Conservation (phyloP, 2,888 invertebrate species). For the Eurytoma adleriae region DNA sequence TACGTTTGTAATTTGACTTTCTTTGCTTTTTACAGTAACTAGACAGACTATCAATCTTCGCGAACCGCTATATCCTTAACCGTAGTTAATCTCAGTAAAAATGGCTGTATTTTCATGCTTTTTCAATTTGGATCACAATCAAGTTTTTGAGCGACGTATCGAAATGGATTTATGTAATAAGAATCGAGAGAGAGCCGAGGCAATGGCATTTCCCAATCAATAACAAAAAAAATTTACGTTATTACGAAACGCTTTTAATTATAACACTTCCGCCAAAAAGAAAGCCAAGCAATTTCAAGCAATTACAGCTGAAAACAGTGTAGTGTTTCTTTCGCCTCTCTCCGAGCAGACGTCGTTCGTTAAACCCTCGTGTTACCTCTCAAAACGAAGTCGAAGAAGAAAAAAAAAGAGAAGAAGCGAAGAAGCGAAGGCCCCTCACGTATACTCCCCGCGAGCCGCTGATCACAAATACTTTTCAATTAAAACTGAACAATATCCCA, state of each 20-base stretch:
- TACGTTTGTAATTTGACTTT: too few relatives aligned
- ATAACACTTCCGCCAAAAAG: not conserved
- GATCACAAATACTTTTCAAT: constrained; percentile 46
- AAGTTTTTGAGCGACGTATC: not conserved
- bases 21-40: too few relatives aligned
- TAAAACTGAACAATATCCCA: constrained; percentile 29
- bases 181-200: too few relatives aligned
- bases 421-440: not conserved
- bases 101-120: too few relatives aligned
- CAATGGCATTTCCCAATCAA: too few relatives aligned
- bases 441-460: constrained; percentile 18
- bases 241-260: not conserved
- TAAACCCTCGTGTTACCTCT: constrained; percentile 13
- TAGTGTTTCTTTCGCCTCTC: constrained; percentile 8
- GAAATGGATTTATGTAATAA: not conserved
- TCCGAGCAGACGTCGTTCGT: constrained; percentile 31
- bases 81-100: too few relatives aligned
- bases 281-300: constrained; percentile 16
- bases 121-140: not conserved
- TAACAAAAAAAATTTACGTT: too few relatives aligned
- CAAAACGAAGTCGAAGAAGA: not conserved
- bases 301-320: constrained; percentile 28
- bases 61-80: too few relatives aligned
- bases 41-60: too few relatives aligned
- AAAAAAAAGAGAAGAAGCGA: not conserved